phyloP scores from a whole-genome alignment of 2,113 vertebrate genomes.

The Stictonetta naevosa region DNA sequence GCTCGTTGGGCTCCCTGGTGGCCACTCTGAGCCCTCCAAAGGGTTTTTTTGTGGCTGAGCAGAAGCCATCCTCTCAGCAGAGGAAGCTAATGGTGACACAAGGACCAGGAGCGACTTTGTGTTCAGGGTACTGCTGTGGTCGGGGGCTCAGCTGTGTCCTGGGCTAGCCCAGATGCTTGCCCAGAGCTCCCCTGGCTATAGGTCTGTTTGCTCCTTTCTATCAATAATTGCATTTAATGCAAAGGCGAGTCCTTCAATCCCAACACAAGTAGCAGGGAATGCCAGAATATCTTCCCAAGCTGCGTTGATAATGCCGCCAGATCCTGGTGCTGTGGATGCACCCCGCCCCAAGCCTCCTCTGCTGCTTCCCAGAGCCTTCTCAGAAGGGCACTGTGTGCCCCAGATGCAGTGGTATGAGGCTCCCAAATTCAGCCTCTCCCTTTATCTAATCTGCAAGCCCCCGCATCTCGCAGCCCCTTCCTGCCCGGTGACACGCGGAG shows the following conservation, averaged over 20 bases:
- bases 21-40: neutral
- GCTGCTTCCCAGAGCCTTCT: accelerated
- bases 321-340: neutral
- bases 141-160: neutral
- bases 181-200: neutral
- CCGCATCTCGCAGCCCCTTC: conserved; percentile 45
- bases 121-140: neutral
- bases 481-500: conserved; percentile 43
- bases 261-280: accelerated
- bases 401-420: neutral
- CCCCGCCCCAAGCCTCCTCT: accelerated
- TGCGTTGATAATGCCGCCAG: accelerated
- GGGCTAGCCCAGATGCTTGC: neutral
- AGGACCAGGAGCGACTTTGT: neutral
- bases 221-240: accelerated
- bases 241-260: neutral
- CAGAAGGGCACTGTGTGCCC: neutral
- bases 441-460: conserved; percentile 56
- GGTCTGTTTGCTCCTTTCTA: neutral
- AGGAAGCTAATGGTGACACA: neutral
- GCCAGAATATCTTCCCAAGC: neutral
- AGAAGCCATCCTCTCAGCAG: neutral
- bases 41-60: accelerated
- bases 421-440: conserved; percentile 44
- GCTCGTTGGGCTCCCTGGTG: neutral